Evolutionary conservation across 2,888 invertebrate genomes (phyloP).

Genomic region (Tetragonisca angustula): DNA sequence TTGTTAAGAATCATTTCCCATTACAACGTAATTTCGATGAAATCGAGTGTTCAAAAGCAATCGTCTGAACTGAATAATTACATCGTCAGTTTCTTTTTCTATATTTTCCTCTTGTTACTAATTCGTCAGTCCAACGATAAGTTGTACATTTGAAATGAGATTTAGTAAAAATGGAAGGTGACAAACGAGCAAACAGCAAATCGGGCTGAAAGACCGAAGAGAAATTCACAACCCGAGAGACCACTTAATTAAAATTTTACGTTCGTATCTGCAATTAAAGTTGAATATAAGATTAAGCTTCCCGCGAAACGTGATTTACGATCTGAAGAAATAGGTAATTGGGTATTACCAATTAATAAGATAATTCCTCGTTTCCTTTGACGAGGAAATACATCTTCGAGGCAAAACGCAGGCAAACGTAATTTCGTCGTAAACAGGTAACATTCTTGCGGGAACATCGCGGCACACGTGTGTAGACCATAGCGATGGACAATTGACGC

Average conservation of each 20-base stretch:
- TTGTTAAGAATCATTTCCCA: too few species aligned
- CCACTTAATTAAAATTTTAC: neutral
- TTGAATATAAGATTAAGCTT: neutral
- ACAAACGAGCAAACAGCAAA: too few species aligned
- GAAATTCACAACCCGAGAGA: neutral
- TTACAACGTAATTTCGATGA: too few species aligned
- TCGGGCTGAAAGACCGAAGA: too few species aligned
- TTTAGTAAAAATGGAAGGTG: neutral
- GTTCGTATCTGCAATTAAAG: neutral
- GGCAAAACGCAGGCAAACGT: neutral
- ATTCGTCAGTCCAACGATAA: too few species aligned
- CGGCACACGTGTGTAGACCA: neutral
- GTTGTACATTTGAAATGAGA: too few species aligned
- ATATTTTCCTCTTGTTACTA: too few species aligned
- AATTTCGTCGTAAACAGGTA: constrained; percentile 4
- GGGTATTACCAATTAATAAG: constrained; percentile 6
- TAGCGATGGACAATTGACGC: constrained; percentile 14
- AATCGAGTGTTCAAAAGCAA: too few species aligned
- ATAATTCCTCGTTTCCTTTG: constrained; percentile 12
- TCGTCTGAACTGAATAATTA: too few species aligned
- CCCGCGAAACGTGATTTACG: neutral
- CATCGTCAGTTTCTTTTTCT: too few species aligned
- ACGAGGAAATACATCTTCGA: neutral
- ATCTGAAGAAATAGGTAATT: neutral
- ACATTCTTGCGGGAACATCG: neutral